phyloP scores from a whole-genome alignment of 2,797 vertebrate species.

The Clarias laeviceps region DNA sequence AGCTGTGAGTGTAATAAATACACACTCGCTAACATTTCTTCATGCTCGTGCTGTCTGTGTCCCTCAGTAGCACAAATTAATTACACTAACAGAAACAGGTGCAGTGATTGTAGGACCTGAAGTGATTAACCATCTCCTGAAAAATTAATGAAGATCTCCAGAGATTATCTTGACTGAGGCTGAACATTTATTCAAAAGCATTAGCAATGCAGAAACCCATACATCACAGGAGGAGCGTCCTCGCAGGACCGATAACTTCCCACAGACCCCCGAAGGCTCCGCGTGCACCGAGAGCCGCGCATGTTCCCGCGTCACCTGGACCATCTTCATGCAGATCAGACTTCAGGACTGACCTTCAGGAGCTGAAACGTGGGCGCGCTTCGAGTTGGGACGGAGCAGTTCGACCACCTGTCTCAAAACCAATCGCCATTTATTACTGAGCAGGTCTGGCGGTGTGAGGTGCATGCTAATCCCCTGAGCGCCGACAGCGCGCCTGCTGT shows the following conservation, averaged over 20 bases:
- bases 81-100: slow-evolving; percentile 85
- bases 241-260: slow-evolving; percentile 62
- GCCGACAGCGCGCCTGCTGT: slow-evolving; percentile 65
- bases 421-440: slow-evolving; percentile 60
- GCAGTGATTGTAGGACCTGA: slow-evolving; percentile 64
- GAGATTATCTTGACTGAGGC: slow-evolving; percentile 83
- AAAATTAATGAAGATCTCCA: slow-evolving; percentile 94
- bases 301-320: neutral
- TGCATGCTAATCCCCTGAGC: slow-evolving; percentile 62
- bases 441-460: slow-evolving; percentile 41
- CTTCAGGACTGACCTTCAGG: neutral
- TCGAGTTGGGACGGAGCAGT: slow-evolving; percentile 14
- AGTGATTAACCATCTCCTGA: slow-evolving; percentile 87
- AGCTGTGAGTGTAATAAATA: neutral
- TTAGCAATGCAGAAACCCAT: slow-evolving; percentile 78
- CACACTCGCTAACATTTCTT: neutral
- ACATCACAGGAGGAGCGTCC: slow-evolving; percentile 78
- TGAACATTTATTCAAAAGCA: slow-evolving; percentile 83
- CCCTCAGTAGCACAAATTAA: slow-evolving; percentile 83
- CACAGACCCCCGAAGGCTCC: slow-evolving; percentile 63
- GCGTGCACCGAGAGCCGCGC: neutral
- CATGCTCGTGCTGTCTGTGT: slow-evolving; percentile 56
- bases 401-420: slow-evolving; percentile 22
- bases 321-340: slow-evolving; percentile 9
- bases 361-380: neutral